Evolutionary conservation across 2,888 invertebrate species (phyloP).

Genomic region (Hirudinaria manillensis): DNA sequence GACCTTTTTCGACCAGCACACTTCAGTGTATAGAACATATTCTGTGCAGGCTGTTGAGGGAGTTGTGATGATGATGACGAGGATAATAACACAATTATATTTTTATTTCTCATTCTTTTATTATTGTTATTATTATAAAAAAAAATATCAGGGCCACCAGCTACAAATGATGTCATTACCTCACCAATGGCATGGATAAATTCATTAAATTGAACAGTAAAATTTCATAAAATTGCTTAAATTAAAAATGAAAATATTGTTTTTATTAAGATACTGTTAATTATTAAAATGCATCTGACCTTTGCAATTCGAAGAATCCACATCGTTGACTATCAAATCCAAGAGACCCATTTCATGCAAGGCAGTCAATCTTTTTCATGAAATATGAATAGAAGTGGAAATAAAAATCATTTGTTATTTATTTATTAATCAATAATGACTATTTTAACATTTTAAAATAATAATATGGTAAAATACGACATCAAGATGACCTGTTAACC

Average conservation of each 20-base stretch:
- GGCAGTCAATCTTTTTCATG: constrained; percentile 25
- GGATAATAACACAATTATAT: not conserved
- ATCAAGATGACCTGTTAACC: not conserved
- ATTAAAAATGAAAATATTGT: not conserved
- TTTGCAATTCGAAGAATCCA: not conserved
- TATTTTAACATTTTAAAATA: too few relatives aligned
- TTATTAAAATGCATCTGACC: not conserved
- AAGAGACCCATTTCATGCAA: constrained; percentile 26
- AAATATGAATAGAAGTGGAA: not conserved
- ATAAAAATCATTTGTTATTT: too few relatives aligned
- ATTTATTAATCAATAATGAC: too few relatives aligned
- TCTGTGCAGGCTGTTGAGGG: constrained; percentile 9
- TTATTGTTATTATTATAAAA: too few relatives aligned
- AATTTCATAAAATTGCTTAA: not conserved
- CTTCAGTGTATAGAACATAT: constrained; percentile 17
- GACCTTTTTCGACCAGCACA: not conserved
- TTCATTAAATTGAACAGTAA: too few relatives aligned
- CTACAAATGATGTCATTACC: too few relatives aligned
- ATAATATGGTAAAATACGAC: too few relatives aligned
- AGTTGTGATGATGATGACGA: constrained; percentile 2
- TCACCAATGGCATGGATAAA: too few relatives aligned
- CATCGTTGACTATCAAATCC: constrained; percentile 30
- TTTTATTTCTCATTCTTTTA: not conserved
- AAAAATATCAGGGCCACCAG: too few relatives aligned
- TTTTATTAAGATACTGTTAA: not conserved